Percentiles rank a stretch among this genome's conserved stretches.
These are phyloP conservation scores for Toxostoma redivivum DNA, from an alignment of 2,113 vertebrate genomes.

Conservation along the genomic window DNA sequence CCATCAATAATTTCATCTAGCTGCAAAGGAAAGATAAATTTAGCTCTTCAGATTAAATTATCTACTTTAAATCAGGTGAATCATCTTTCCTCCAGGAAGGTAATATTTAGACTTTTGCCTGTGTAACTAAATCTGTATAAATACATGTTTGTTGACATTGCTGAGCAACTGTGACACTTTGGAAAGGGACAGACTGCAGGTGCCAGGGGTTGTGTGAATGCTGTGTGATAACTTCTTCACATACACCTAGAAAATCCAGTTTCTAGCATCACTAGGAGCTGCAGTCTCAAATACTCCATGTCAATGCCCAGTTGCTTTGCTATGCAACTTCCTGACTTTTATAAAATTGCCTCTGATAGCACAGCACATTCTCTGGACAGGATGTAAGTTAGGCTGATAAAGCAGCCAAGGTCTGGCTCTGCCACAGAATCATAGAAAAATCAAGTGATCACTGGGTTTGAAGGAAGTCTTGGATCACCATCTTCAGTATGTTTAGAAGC, in stretches of 20 bases:
- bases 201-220: neutral
- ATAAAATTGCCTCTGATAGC: neutral
- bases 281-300: neutral
- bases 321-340: neutral
- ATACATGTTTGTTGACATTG: neutral
- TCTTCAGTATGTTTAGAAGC: neutral
- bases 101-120: neutral
- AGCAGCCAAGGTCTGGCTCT: neutral
- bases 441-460: neutral
- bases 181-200: neutral
- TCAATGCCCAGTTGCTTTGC: neutral
- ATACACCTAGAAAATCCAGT: neutral
- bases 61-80: slow-evolving; percentile 32
- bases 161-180: neutral
- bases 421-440: neutral
- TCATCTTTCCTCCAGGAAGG: slow-evolving; percentile 9
- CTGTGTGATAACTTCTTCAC: neutral
- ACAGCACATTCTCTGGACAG: neutral
- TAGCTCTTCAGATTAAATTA: slow-evolving; percentile 21
- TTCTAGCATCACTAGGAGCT: neutral
- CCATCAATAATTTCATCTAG: slow-evolving; percentile 1
- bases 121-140: neutral
- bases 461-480: neutral
- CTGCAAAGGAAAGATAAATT: slow-evolving; percentile 16
- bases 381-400: neutral